A percentile compares a stretch with the other conserved stretches of the same genome.
These are phyloP conservation scores for Tortricodes alternella DNA, from an alignment of 2,888 invertebrate genomes.

Conservation along the genomic window DNA sequence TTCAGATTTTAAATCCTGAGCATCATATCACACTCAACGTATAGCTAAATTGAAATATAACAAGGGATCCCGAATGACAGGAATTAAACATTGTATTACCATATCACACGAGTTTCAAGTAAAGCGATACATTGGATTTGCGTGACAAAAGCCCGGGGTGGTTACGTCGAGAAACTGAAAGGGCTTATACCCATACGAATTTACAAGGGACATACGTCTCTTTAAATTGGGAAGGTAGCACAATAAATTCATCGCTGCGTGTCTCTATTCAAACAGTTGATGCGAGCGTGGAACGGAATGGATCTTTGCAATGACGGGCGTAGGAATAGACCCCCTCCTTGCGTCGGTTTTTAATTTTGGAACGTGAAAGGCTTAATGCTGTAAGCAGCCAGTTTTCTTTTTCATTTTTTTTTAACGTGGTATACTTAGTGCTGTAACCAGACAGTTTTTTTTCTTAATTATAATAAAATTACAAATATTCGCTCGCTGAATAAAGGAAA, in stretches of 20 bases:
- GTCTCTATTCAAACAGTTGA: slow-evolving; percentile 82
- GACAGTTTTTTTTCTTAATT: background rate
- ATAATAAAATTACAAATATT: no score
- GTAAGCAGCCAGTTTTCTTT: slow-evolving; percentile 4
- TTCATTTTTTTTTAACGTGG: background rate
- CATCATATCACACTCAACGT: background rate
- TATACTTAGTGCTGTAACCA: background rate
- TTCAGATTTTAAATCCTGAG: background rate
- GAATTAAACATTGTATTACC: slow-evolving; percentile 80
- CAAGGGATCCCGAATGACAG: slow-evolving; percentile 58
- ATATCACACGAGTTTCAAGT: slow-evolving; percentile 71
- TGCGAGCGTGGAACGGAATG: slow-evolving; percentile 66
- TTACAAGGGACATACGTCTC: slow-evolving; percentile 2
- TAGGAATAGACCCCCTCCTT: slow-evolving; percentile 32
- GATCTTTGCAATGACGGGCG: slow-evolving; percentile 67
- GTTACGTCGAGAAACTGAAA: slow-evolving; percentile 6
- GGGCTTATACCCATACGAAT: background rate
- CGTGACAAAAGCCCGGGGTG: slow-evolving; percentile 61
- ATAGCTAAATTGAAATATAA: slow-evolving; percentile 38
- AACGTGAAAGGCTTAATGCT: slow-evolving; percentile 13
- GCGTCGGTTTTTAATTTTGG: slow-evolving; percentile 33
- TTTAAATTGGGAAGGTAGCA: slow-evolving; percentile 32
- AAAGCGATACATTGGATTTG: slow-evolving; percentile 79
- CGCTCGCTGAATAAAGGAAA: no score
- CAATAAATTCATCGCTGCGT: slow-evolving; percentile 77